Conservation (phyloP, 2,888 invertebrate genomes). For the Harpalus rufipes region DNA sequence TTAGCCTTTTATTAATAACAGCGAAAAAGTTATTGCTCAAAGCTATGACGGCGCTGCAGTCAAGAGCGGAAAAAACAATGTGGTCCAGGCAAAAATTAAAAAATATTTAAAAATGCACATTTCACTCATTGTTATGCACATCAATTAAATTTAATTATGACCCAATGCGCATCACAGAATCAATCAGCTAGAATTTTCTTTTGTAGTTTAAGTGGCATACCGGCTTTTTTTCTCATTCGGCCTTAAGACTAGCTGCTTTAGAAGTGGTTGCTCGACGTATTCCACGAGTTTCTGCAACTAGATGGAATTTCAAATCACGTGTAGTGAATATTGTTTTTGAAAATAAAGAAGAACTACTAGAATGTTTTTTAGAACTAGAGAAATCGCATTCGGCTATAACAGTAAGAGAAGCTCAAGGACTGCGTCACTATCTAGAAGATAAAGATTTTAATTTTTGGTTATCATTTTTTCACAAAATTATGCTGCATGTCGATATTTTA, state of each 20-base stretch:
- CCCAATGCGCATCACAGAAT: conserved; percentile 64
- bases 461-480: too few species aligned
- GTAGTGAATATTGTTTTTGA: too few species aligned
- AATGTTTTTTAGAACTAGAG: too few species aligned
- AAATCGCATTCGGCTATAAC: too few species aligned
- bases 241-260: conserved; percentile 67
- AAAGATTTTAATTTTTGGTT: too few species aligned
- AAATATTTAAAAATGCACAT: conserved; percentile 62
- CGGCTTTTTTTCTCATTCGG: conserved; percentile 69
- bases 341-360: too few species aligned
- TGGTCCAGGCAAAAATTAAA: conserved; percentile 69
- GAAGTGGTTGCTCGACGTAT: conserved; percentile 66
- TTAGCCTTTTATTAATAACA: conserved; percentile 66
- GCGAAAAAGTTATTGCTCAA: conserved; percentile 71
- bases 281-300: too few species aligned
- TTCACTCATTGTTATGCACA: conserved; percentile 69
- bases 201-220: conserved; percentile 67
- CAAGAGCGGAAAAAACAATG: conserved; percentile 69
- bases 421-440: too few species aligned
- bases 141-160: conserved; percentile 69
- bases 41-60: conserved; percentile 71
- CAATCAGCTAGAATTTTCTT: conserved; percentile 68
- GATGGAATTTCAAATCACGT: too few species aligned
- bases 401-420: too few species aligned
- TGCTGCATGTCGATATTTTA: too few species aligned